Conservation (phyloP, 1,140 invertebrate genomes). For the Cardiocondyla obscurior region DNA sequence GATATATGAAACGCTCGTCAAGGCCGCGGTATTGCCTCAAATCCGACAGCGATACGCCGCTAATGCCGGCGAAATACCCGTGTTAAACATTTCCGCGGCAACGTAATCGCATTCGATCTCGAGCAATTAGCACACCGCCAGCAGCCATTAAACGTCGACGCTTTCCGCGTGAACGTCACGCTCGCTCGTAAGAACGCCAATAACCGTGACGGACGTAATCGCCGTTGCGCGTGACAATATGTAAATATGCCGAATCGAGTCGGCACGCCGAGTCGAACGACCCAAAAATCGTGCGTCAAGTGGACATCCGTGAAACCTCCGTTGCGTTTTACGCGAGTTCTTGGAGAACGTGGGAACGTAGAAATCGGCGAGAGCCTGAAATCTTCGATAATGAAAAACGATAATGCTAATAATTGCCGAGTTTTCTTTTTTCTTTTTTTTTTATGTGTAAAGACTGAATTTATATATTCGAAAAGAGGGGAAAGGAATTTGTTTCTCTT, state of each 20-base stretch:
- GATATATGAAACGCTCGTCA: background rate
- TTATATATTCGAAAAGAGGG: too few relatives aligned
- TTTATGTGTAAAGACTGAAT: background rate
- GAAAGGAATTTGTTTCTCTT: too few relatives aligned
- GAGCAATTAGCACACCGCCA: constrained; percentile 67
- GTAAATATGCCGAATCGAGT: constrained; percentile 24
- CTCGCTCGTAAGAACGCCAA: constrained; percentile 24
- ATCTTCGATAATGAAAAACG: background rate
- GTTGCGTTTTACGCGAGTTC: background rate
- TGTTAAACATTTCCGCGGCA: constrained; percentile 45
- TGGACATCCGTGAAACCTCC: background rate
- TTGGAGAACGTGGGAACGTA: background rate
- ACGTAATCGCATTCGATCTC: constrained; percentile 64
- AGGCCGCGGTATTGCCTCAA: background rate
- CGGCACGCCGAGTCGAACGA: background rate
- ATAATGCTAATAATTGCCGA: too few relatives aligned
- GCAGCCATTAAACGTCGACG: constrained; percentile 60
- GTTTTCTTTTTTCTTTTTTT: too few relatives aligned
- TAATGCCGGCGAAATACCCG: constrained; percentile 30
- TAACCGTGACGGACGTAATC: constrained; percentile 47
- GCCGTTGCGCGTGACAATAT: constrained; percentile 4
- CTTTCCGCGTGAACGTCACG: constrained; percentile 46
- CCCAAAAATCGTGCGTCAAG: background rate
- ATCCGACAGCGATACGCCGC: constrained; percentile 1
- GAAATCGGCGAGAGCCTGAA: background rate